Base-by-base conservation (phyloP, 2,797 vertebrate species). In the Scolopax bukidnonensis region DNA sequence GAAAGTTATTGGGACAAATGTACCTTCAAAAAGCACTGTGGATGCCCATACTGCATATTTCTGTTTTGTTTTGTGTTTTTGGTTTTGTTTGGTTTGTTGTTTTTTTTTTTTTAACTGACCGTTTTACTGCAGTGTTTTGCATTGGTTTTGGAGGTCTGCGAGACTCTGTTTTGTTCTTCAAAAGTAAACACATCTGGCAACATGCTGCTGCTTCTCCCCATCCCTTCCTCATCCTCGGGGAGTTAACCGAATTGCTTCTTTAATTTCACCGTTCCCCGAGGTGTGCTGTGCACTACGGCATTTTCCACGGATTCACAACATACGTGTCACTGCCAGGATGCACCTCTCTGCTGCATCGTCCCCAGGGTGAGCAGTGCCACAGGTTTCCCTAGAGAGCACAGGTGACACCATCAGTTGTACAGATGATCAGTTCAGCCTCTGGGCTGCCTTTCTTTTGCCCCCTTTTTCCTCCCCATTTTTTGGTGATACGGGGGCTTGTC, bases 391-490 rank as follows among this genome's bases (percentile, higher is more conserved):
- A 6, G 25, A 45, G 56, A 75, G 36, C 33, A 63, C 24, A 59
- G 60, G 12, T 19, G 63, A 83, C 40, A 61, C 48, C 40, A 17
- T 12, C 57, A 23, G 27, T 36, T n/a, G 53, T 28, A 61, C 70
- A 76, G 50, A 50, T 50, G 47, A 88, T 20, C 47, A 54, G 1
- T 11, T 69, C 69, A 2, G 3, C 53, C 80, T 54, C 43, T 36
- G 40, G 1, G 5, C 51, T 85, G 67, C 63, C 53, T 57, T 68
- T 60, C 75, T 86, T 91, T 24, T 12, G 27, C 38, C 12, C 61
- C 41, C 38, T 24, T 5, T 45, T 5, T 2, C 17, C 47, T 2
- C 1, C 15, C 7, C 1, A 1, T 19, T 77, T 78, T 61, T 70
- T 57, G 15, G n/a, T 60, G 79, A 67, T 48, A 67, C 33, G 5